Evolutionary conservation across 2,888 invertebrate species (phyloP).

Genomic region (Heliconius sara): DNA sequence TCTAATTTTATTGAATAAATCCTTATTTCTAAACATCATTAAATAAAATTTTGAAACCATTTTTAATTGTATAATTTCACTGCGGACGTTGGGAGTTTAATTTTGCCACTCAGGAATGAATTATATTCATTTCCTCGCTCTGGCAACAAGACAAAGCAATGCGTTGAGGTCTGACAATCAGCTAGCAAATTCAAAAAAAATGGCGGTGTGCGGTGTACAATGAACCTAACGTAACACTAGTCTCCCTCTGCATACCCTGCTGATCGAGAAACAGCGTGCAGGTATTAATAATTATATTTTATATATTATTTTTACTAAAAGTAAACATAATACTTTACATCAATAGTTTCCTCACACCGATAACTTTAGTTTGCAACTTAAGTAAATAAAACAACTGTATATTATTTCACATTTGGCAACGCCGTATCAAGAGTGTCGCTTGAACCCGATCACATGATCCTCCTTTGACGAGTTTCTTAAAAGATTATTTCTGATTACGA

Average conservation of each 20-base stretch:
- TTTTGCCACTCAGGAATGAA: too few species aligned
- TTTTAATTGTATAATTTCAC: too few species aligned
- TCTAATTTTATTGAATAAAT: too few species aligned
- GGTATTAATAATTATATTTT: not conserved
- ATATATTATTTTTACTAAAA: not conserved
- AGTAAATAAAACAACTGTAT: slow-evolving; percentile 32
- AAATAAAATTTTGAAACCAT: too few species aligned
- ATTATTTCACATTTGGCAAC: slow-evolving; percentile 53
- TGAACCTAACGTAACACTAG: not conserved
- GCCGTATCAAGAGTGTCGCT: slow-evolving; percentile 44
- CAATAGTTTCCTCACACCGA: not conserved
- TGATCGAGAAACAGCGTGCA: not conserved
- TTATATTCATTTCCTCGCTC: too few species aligned
- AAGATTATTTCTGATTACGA: slow-evolving; percentile 63
- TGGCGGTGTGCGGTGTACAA: not conserved
- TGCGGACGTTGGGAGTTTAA: too few species aligned
- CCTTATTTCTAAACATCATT: too few species aligned
- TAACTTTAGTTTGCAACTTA: not conserved
- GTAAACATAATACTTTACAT: too few species aligned
- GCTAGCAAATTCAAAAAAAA: not conserved
- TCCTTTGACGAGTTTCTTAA: slow-evolving; percentile 53
- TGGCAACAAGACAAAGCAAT: not conserved
- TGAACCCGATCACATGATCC: slow-evolving; percentile 58
- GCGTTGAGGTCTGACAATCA: not conserved
- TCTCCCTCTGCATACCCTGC: not conserved